These are phyloP conservation scores for Brachycybe producta DNA, from an alignment of 2,888 invertebrate genomes.

Conservation along the genomic window DNA sequence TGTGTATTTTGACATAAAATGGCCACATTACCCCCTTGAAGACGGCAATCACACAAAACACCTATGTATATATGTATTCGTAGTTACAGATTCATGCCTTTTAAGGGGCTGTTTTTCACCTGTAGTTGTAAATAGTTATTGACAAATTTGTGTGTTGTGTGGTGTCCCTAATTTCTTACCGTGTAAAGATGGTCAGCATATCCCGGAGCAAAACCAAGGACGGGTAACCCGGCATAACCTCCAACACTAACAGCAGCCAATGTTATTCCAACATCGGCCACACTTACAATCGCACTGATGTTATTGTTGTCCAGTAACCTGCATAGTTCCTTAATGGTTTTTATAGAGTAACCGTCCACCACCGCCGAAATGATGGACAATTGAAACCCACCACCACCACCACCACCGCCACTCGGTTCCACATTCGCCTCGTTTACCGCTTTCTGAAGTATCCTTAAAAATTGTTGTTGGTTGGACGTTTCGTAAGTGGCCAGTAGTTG, in stretches of 20 bases:
- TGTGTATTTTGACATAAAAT: too few relatives aligned
- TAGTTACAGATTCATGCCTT: too few relatives aligned
- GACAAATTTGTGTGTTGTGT: too few relatives aligned
- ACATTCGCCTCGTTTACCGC: conserved; percentile 17
- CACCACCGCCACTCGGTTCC: conserved; percentile 1
- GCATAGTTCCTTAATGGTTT: conserved; percentile 15
- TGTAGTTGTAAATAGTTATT: too few relatives aligned
- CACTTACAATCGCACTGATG: conserved; percentile 10
- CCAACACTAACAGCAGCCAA: conserved; percentile 17
- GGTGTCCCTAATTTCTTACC: too few relatives aligned
- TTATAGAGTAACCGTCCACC: background rate
- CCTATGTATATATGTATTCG: too few relatives aligned
- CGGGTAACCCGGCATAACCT: conserved; percentile 16
- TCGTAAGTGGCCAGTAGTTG: too few relatives aligned
- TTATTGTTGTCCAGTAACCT: conserved; percentile 10
- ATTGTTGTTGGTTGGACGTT: background rate
- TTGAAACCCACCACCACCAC: background rate
- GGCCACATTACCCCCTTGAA: too few relatives aligned
- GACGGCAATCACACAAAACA: too few relatives aligned
- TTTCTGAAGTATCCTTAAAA: conserved; percentile 14
- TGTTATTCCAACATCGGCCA: conserved; percentile 11
- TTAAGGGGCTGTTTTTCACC: too few relatives aligned
- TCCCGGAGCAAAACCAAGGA: conserved; percentile 13
- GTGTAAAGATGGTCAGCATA: conserved; percentile 12
- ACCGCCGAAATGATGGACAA: background rate